Percentiles rank a stretch among this genome's conserved stretches.
Evolutionary conservation across 2,888 invertebrate genomes (phyloP).

Genomic region (Stenodema calcarata): DNA sequence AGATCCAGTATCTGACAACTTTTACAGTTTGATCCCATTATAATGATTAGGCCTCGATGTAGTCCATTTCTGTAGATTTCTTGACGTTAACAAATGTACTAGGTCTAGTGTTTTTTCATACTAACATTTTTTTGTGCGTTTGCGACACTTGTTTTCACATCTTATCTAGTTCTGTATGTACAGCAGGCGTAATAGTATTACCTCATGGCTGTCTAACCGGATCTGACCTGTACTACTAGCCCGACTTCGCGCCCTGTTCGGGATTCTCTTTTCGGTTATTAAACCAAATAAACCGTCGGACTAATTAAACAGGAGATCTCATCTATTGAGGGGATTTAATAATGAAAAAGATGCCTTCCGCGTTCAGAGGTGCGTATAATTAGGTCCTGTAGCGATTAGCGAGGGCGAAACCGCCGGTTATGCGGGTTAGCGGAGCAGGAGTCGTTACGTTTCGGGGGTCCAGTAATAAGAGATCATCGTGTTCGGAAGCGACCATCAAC

Average conservation of each 20-base stretch:
- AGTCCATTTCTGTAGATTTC: no score
- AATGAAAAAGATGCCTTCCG: not conserved
- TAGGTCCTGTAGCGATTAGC: not conserved
- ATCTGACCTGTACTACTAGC: no score
- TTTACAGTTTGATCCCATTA: no score
- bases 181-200: no score
- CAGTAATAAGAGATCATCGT: not conserved
- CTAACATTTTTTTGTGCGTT: no score
- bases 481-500: not conserved
- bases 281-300: not conserved
- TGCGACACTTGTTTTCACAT: no score
- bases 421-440: not conserved
- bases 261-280: not conserved
- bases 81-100: no score
- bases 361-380: not conserved
- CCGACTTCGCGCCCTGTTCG: not conserved
- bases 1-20: no score
- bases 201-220: no score
- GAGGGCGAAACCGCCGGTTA: not conserved
- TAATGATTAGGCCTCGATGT: no score
- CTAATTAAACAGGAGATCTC: not conserved
- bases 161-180: no score
- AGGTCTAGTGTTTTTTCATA: no score
- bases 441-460: not conserved
- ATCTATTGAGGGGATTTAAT: not conserved